Evolutionary conservation across 2,113 vertebrate genomes (phyloP), one percentile per base, ranked within the genome.

Genomic region (Raja brachyura): DNA sequence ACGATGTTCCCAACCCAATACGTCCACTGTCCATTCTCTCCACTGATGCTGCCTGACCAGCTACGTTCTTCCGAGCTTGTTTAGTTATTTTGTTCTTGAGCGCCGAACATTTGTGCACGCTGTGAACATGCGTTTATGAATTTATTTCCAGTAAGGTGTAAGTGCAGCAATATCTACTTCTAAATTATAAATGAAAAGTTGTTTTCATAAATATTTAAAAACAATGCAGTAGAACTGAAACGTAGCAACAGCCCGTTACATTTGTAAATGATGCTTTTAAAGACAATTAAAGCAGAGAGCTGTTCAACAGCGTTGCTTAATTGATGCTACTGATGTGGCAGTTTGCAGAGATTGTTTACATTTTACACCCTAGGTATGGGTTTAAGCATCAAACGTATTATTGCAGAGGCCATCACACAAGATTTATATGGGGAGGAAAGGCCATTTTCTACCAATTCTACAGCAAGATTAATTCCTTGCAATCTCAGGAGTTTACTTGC

Each of bases 141-240:
- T 28, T 90, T 68, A 7, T 68, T 61, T 68, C 66, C 68, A 88
- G 59, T 66, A 33, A 14, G n/a, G n/a, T 92, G 22, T 73, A 73
- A 73, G 61, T 92, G 73, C 28, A 73, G 70, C 73, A 92, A 18
- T 74, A 88, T 48, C 68, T 90, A 54, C 63, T 25, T 92, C n/a
- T 73, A 28, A 92, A 92, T 73, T 73, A 92, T 92, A 92, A 48
- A 92, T 92, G 33, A 73, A 92, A 88, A 92, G 73, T 92, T 39
- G 66, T 73, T 92, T 92, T 74, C 90, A 48, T 92, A 92, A 92
- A 92, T 73, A 92, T 73, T 92, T 92, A 73, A 63, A 48, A 48
- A 13, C 54, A 48, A 92, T 28, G 20, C 39, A 48, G 68, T 20
- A 2, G 66, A 28, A 48, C 25, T 92, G 66, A 74, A 92, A 48